A percentile compares a stretch with the other conserved stretches of the same genome.
These are phyloP conservation scores for Drosophila erecta DNA, from an alignment of 1,140 invertebrate genomes.

Conservation along the genomic window DNA sequence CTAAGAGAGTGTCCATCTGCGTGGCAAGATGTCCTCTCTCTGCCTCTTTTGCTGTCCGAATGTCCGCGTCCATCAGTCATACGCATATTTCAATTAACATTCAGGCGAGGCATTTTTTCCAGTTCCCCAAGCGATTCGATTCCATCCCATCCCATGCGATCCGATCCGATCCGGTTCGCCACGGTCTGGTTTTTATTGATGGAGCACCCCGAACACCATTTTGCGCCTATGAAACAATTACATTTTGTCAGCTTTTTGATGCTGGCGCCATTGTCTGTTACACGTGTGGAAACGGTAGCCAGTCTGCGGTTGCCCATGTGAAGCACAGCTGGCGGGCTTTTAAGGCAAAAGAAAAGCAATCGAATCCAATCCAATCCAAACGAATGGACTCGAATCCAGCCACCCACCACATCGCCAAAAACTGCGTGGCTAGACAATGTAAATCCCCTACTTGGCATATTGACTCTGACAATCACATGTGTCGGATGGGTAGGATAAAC, in stretches of 20 bases:
- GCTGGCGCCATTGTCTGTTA: conserved; percentile 42
- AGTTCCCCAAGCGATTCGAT: conserved; percentile 17
- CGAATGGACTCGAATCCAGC: conserved; percentile 16
- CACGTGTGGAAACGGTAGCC: conserved; percentile 58
- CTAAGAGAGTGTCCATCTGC: conserved; percentile 59
- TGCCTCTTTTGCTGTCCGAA: conserved; percentile 10
- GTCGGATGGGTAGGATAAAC: conserved; percentile 42
- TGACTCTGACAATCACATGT: conserved; percentile 47
- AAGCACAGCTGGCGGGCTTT: conserved; percentile 55
- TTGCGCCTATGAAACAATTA: conserved; percentile 76
- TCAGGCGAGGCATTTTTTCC: conserved; percentile 66
- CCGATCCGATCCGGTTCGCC: conserved; percentile 36
- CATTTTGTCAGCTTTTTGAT: conserved; percentile 71
- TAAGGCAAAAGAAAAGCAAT: conserved; percentile 14
- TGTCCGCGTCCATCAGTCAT: conserved; percentile 73
- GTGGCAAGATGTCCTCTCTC: conserved; percentile 45
- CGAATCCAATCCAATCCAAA: conserved; percentile 29
- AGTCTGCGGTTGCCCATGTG: conserved; percentile 40
- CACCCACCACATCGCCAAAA: conserved; percentile 56
- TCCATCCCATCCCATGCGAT: not conserved
- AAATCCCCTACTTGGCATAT: conserved; percentile 52
- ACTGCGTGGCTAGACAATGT: conserved; percentile 46
- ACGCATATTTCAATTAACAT: conserved; percentile 83
- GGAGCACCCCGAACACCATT: conserved; percentile 55
- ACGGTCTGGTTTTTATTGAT: conserved; percentile 64